A percentile compares a stretch with the other conserved stretches of the same genome.
phyloP scores from a whole-genome alignment of 1,140 invertebrate species.

The Drosophila simulans region DNA sequence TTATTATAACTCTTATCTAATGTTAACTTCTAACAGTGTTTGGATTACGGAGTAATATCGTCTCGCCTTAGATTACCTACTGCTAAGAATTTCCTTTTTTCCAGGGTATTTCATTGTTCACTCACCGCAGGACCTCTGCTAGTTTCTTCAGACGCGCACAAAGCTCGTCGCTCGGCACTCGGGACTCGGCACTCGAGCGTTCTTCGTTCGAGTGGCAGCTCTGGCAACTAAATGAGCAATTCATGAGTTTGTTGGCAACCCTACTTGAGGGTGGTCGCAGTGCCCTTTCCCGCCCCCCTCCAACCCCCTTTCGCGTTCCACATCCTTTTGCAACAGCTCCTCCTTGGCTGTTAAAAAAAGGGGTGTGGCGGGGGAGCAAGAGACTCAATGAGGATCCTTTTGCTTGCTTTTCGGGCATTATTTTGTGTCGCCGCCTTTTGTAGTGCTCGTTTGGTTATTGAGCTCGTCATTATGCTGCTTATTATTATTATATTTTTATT shows the following conservation, averaged over 20 bases:
- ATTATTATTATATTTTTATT: constrained; percentile 72
- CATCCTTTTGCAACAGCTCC: constrained; percentile 32
- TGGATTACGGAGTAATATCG: too few species aligned
- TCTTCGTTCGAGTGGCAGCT: constrained; percentile 66
- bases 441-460: constrained; percentile 39
- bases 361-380: background rate
- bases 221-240: constrained; percentile 79
- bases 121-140: background rate
- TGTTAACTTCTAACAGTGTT: too few species aligned
- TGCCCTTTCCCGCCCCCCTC: background rate
- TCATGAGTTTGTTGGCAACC: constrained; percentile 78
- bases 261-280: constrained; percentile 56
- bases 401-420: constrained; percentile 11
- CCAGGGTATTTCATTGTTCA: constrained; percentile 9
- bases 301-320: constrained; percentile 2
- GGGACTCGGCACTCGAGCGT: constrained; percentile 56
- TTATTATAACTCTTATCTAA: too few species aligned
- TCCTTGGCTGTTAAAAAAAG: background rate
- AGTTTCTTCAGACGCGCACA: constrained; percentile 26
- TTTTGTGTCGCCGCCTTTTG: constrained; percentile 51
- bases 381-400: constrained; percentile 15
- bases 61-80: too few species aligned
- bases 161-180: constrained; percentile 34
- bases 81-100: background rate
- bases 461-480: constrained; percentile 59